Evolutionary conservation across 2,888 invertebrate species (phyloP).

Genomic region (Tenthredo amoena): DNA sequence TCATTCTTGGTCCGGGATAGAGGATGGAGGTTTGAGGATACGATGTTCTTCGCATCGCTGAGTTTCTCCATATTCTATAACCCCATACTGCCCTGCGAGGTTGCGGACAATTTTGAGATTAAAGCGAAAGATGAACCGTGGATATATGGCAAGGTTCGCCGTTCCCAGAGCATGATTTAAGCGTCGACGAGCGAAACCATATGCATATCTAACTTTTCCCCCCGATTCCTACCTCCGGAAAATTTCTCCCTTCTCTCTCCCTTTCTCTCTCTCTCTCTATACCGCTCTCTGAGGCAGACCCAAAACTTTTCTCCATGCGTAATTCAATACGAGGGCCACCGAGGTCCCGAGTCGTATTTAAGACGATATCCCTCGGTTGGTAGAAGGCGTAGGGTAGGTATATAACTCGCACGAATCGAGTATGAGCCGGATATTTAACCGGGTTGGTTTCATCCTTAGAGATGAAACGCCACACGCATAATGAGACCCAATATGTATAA

Average conservation of each 20-base stretch:
- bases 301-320: conserved; percentile 69
- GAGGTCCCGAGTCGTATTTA: conserved; percentile 32
- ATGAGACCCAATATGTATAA: conserved; percentile 61
- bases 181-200: conserved; percentile 60
- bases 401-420: conserved; percentile 26
- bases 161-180: conserved; percentile 38
- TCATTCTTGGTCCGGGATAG: background rate
- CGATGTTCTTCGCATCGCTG: conserved; percentile 3
- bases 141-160: conserved; percentile 42
- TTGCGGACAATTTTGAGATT: conserved; percentile 67
- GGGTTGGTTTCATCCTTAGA: conserved; percentile 11
- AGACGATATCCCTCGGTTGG: conserved; percentile 24
- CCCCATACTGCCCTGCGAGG: background rate
- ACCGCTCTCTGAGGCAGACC: conserved; percentile 58
- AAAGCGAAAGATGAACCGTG: conserved; percentile 64
- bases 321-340: conserved; percentile 68
- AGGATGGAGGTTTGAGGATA: background rate
- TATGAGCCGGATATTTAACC: conserved; percentile 43
- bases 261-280: background rate
- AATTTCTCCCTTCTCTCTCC: background rate
- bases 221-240: conserved; percentile 36
- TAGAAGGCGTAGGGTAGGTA: background rate
- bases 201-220: conserved; percentile 67
- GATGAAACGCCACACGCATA: conserved; percentile 29
- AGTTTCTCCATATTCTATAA: conserved; percentile 25